Evolutionary conservation across 2,113 vertebrate species (phyloP).

Genomic region (Beaufortia kweichowensis): DNA sequence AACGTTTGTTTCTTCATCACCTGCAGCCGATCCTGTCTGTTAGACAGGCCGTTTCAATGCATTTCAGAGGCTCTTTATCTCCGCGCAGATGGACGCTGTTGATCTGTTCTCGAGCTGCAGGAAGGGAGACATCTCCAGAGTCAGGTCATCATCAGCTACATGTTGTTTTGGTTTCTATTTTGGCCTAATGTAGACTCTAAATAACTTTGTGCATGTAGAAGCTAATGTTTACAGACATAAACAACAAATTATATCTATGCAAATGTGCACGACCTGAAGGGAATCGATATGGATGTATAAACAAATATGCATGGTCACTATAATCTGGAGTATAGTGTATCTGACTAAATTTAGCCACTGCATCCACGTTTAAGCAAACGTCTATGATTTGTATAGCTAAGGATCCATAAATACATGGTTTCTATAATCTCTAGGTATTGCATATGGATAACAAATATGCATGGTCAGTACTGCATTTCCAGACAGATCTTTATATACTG

Average conservation of each 20-base stretch:
- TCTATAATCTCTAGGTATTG: too few species aligned
- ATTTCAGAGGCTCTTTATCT: conserved; percentile 68
- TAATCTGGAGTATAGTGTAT: neutral
- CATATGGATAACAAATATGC: too few species aligned
- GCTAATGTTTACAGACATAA: neutral
- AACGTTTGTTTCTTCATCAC: neutral
- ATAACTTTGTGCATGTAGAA: neutral
- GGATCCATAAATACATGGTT: too few species aligned
- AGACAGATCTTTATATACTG: neutral
- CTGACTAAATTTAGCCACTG: too few species aligned
- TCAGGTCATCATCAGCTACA: conserved; percentile 64
- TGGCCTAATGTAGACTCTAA: neutral
- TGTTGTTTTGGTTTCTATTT: conserved; percentile 4
- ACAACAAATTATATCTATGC: neutral
- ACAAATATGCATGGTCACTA: neutral
- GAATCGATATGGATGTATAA: neutral
- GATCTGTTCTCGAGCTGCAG: conserved; percentile 94
- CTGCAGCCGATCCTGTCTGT: conserved; percentile 61
- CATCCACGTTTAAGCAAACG: too few species aligned
- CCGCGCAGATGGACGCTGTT: conserved; percentile 85
- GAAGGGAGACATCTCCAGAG: conserved; percentile 90
- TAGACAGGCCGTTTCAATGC: conserved; percentile 76
- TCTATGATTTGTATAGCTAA: too few species aligned
- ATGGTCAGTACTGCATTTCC: too few species aligned
- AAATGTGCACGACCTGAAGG: neutral